Evolutionary conservation across 2,797 vertebrate genomes (phyloP).

Genomic region (Molothrus ater): DNA sequence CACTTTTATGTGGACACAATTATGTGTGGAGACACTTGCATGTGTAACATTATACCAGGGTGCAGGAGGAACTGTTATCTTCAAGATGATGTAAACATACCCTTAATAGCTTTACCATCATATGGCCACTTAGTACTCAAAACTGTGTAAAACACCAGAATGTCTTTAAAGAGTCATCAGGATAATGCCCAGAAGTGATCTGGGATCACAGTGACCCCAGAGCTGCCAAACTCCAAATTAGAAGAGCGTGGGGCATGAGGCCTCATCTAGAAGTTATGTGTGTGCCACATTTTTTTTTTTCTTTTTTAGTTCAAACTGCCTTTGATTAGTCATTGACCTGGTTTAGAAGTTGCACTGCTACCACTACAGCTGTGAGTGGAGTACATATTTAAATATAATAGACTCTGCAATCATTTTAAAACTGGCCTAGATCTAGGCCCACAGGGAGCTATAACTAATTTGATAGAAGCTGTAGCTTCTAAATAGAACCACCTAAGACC

Average conservation of each 20-base stretch:
- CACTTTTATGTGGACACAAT: neutral
- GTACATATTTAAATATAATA: constrained; percentile 37
- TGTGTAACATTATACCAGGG: neutral
- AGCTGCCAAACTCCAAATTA: neutral
- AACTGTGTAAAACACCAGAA: neutral
- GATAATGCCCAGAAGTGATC: neutral
- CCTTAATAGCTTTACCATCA: neutral
- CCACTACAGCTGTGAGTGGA: neutral
- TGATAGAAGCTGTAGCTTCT: constrained; percentile 28
- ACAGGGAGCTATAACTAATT: constrained; percentile 34
- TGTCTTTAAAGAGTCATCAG: neutral
- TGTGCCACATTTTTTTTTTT: neutral
- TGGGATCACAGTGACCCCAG: neutral
- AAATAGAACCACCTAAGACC: constrained; percentile 31
- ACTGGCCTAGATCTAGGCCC: constrained; percentile 61
- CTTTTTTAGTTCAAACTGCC: constrained; percentile 29
- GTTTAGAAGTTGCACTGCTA: constrained; percentile 13
- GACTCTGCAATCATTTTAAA: neutral
- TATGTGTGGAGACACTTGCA: neutral
- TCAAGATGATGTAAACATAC: neutral
- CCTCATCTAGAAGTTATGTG: neutral
- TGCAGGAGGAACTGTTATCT: neutral
- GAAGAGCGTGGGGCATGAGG: neutral
- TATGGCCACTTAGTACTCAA: neutral
- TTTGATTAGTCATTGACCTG: constrained; percentile 65